Evolutionary conservation across 2,888 invertebrate genomes (phyloP).

Genomic region (Nomada fucata): DNA sequence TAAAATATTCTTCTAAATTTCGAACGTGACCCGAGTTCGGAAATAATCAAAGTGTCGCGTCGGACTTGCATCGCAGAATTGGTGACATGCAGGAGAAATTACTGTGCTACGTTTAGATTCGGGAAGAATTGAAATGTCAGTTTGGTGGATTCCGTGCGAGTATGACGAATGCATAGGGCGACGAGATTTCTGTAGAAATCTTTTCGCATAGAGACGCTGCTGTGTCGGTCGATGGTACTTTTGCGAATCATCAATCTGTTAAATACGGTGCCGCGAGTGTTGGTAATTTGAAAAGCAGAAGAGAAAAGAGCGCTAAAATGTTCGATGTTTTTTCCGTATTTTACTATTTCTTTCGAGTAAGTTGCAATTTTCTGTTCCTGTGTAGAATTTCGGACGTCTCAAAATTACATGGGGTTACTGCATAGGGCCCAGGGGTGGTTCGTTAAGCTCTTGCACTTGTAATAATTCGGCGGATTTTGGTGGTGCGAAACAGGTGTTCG

Average conservation of each 20-base stretch:
- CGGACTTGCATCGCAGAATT: too few relatives aligned
- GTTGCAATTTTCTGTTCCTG: conserved; percentile 8
- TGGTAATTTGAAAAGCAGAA: background rate
- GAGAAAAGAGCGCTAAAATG: conserved; percentile 33
- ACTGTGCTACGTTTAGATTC: too few relatives aligned
- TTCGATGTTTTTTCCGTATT: conserved; percentile 60
- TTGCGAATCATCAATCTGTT: background rate
- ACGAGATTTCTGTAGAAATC: background rate
- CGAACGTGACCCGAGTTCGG: too few relatives aligned
- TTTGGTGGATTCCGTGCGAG: background rate
- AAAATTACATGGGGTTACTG: background rate
- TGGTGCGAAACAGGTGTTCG: too few relatives aligned
- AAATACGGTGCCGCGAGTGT: background rate
- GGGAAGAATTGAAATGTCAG: background rate
- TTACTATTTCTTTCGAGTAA: conserved; percentile 61
- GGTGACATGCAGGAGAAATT: too few relatives aligned
- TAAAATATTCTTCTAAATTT: too few relatives aligned
- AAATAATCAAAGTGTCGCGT: too few relatives aligned
- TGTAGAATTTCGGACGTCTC: background rate
- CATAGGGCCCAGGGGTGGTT: background rate
- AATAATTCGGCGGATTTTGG: too few relatives aligned
- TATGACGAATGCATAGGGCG: conserved; percentile 16
- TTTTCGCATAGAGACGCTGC: conserved; percentile 3
- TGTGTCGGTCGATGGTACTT: background rate
- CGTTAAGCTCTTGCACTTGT: too few relatives aligned